Evolutionary conservation across 2,888 invertebrate genomes (phyloP), one percentile per base, ranked within the genome.

Genomic region (Pristionchus arcanus): DNA sequence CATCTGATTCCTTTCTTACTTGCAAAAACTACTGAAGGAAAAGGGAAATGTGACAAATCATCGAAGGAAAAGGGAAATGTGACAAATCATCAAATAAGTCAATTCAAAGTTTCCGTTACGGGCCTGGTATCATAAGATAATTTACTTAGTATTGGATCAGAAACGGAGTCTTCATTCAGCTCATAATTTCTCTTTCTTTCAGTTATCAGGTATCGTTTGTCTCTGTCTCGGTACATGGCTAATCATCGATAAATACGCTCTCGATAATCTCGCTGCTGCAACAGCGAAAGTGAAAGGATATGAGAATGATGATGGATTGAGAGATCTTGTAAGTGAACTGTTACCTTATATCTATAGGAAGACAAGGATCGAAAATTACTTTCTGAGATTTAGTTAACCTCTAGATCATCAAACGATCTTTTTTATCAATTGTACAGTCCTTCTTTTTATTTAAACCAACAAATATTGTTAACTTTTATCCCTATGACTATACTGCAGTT

Each of bases 181-280:
- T 19, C 34, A 2, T 25, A 31, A 28, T 71, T 1, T 71, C 68
- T 28, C 28, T 71, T 28, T 71, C 71, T 74, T 92, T 87, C 90
- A 95, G 95, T 87, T 95, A 25, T 94, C 94, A 87, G 95, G 95
- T 25, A 87, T 94, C 28, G 93, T 95, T 55, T 95, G 95, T 91
- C 91, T 95, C 37, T 93, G 93, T 49, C 92, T 95, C 21, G 95
- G 95, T 9, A 90, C 92, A 21, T 95, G 95, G 94, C 90, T 95
- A 42, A 91, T 94, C 16, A 90, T 95, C 21, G 95, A 95, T 90
- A 92, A 94, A 87, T 94, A 94, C 87, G 95, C 95, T 11, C 93
- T 95, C 49, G 94, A 94, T 90, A 93, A 93, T 77, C 90, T 95
- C 81, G 94, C 94, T 19, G 90, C 92, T 37, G 94, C 94, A 25